phyloP scores from a whole-genome alignment of 2,797 vertebrate species.

The Hipposideros larvatus region DNA sequence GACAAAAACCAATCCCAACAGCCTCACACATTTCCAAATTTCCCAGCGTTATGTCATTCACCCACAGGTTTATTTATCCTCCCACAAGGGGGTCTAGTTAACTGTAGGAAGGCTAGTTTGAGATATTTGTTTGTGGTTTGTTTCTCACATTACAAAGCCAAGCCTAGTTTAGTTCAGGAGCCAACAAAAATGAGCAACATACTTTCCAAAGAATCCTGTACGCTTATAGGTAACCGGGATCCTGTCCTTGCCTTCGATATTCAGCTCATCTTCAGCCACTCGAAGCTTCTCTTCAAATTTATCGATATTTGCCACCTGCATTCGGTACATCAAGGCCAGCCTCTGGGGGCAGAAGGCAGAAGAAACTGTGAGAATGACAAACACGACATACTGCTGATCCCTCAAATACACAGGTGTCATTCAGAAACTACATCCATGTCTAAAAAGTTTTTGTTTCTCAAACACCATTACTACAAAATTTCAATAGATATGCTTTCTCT shows the following conservation, averaged over 20 bases:
- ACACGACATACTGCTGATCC: accelerated
- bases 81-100: background rate
- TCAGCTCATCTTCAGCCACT: constrained; percentile 95
- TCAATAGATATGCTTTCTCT: background rate
- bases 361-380: background rate
- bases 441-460: background rate
- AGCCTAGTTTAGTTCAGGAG: background rate
- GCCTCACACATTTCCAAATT: background rate
- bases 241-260: constrained; percentile 94
- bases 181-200: constrained; percentile 79
- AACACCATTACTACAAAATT: background rate
- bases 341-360: constrained; percentile 88
- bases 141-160: background rate
- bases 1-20: background rate
- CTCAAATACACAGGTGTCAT: background rate
- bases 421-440: background rate
- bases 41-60: background rate
- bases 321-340: constrained; percentile 93
- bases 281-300: constrained; percentile 98
- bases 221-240: constrained; percentile 97
- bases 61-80: background rate
- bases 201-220: constrained; percentile 98
- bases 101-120: background rate
- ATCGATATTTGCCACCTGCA: constrained; percentile 98
- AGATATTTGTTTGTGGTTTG: background rate